Base-by-base conservation (phyloP, 2,888 invertebrate species). In the Chloroclystis v-ata region DNA sequence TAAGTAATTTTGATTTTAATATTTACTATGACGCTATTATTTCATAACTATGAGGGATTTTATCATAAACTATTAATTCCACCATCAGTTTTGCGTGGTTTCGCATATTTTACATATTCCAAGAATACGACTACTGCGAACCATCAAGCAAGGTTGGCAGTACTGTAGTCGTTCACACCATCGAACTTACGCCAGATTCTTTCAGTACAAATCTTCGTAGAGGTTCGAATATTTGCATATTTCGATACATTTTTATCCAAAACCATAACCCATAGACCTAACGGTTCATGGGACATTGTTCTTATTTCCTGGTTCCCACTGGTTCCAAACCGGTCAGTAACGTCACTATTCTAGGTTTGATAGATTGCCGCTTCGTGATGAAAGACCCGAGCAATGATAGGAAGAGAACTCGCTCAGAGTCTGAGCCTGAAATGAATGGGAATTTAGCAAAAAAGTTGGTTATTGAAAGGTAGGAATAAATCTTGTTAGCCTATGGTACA, bases 381-480 rank as follows among this genome's bases (percentile, higher is more conserved):
- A 63, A 66, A 64, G 55, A 63, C 44, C 45, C 56, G 37, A 54
- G 61, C 57, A 63, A 61, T 62, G 50, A 42, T 68, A 74, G 71
- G 61, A 84, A 84, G 75, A 75, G 83, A 63, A 62, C 68, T 44
- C 74, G 79, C 51, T 70, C 70, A 69, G 78, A 82, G 28, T 81
- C 81, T 13, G 71, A 68, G 44, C 63, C 62, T 47, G 74, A 73
- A 57, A 57, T 67, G 37, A 63, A 63, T 54, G 79, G 75, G 47
- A 84, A 81, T 69, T 11, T 71, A 48, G 56, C 74, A 43, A 83
- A 84, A 77, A 83, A 76, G 56, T 35, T 75, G 39, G 55, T 68
- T 37, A 50, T 65, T 47, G 69, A 73, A 60, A 85, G 85, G 83
- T 82, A 72, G 61, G 69, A 10, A 16, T 14, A 16, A n/a, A 33